Base-by-base conservation (phyloP, 1,140 invertebrate genomes). In the Lucilia sericata region DNA sequence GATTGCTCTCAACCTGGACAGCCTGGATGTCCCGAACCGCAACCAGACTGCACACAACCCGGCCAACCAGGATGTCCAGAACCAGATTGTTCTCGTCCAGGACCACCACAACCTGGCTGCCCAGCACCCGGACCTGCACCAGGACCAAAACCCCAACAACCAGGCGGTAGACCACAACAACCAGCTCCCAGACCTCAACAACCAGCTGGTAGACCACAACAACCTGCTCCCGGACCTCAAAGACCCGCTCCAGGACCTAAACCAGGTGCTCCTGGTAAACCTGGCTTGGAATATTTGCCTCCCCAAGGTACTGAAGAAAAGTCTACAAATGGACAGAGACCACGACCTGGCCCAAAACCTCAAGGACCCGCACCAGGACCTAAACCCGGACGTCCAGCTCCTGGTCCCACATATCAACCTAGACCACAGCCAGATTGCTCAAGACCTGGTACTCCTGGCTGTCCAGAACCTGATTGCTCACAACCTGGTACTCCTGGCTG, bases 11-110 rank as follows among this genome's bases (percentile, higher is more conserved):
- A 36, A 36, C 36, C 36, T 36, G 36, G 36, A 3, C 36, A 36
- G 8, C 80, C 74, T 2, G 74, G 74, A 7, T 42, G 74, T 30
- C 76, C 74, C 21, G 34, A 75, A 19, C 75, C 85, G 7, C 34
- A 19, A 42, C 83, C 85, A 12, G 74, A 30, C 47, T 83, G 84
- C n/a, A 47, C 78, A 3, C 86, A 86, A 30, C 74, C n/a, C 14
- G 65, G n/a, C 5, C 74, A n/a, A 49, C 76, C 76, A 21, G 76
- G 42, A 17, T 80, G 76, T 5, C 80, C 82, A 8, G 14, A n/a
- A n/a, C 82, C 84, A 10, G 82, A 74, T n/a, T 51, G 78, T 17
- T 75, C 82, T 30, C 42, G 36, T 21, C 74, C 82, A 25, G 34
- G 5, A 70, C 83, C 83, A 19, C 84, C 84, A n/a, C 70, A 85